These are phyloP conservation scores for Formica aserva DNA, from an alignment of 2,888 invertebrate genomes.

Conservation along the genomic window DNA sequence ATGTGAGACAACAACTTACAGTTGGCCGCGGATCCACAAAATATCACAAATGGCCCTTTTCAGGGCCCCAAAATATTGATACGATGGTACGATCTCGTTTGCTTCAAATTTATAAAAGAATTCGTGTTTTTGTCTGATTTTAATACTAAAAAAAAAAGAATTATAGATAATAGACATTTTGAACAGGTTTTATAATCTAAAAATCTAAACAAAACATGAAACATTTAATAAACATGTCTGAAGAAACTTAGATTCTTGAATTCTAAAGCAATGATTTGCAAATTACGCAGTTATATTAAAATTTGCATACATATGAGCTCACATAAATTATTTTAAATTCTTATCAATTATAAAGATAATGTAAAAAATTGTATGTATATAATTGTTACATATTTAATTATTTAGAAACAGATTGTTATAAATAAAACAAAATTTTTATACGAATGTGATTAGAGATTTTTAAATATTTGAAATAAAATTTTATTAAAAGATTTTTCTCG, in stretches of 20 bases:
- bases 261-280: background rate
- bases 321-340: background rate
- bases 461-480: no score
- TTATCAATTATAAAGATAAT: background rate
- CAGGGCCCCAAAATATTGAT: slow-evolving; percentile 59
- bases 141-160: background rate
- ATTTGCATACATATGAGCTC: background rate
- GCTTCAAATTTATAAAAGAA: background rate
- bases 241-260: background rate
- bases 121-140: background rate
- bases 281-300: background rate
- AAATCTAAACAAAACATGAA: background rate
- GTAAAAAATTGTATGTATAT: background rate
- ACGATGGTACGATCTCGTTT: background rate
- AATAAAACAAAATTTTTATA: no score
- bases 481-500: no score
- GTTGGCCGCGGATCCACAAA: background rate
- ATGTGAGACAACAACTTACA: background rate
- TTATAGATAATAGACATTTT: background rate
- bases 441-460: no score
- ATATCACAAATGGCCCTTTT: slow-evolving; percentile 68
- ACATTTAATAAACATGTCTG: background rate
- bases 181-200: no score
- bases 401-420: no score
- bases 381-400: no score